Conservation (phyloP, 1,140 invertebrate species). For the Brachionus paranguensis region DNA sequence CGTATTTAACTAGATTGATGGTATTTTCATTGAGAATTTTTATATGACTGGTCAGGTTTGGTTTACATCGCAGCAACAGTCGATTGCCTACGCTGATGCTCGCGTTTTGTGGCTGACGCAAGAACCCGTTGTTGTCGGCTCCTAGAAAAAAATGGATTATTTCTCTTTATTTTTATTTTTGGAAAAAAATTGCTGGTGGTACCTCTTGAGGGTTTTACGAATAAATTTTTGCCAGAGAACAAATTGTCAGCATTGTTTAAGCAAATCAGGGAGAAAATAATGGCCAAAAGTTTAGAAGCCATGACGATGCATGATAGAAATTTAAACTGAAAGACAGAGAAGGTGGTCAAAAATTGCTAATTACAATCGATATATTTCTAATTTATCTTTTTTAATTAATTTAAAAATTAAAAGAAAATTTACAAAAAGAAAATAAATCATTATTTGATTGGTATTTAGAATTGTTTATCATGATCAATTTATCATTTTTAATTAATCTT, state of each 20-base stretch:
- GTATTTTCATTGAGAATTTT: not conserved
- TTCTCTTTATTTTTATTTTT: not conserved
- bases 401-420: constrained; percentile 21
- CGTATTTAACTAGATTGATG: not conserved
- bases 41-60: not conserved
- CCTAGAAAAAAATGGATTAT: not conserved
- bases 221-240: not conserved
- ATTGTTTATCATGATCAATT: constrained; percentile 25
- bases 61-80: constrained; percentile 5
- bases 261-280: not conserved
- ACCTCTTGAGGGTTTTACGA: not conserved
- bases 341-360: not conserved
- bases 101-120: constrained; percentile 23
- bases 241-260: constrained; percentile 6
- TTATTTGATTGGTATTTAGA: not conserved
- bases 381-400: not conserved
- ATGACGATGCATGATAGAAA: not conserved
- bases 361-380: not conserved
- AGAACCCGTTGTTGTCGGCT: not conserved
- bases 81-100: constrained; percentile 7
- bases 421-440: constrained; percentile 22
- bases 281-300: not conserved
- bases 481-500: constrained; percentile 38
- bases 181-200: not conserved
- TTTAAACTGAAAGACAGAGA: not conserved